Evolutionary conservation across 1,140 invertebrate genomes (phyloP), one percentile per base, ranked within the genome.

Genomic region (Teleopsis dalmanni): DNA sequence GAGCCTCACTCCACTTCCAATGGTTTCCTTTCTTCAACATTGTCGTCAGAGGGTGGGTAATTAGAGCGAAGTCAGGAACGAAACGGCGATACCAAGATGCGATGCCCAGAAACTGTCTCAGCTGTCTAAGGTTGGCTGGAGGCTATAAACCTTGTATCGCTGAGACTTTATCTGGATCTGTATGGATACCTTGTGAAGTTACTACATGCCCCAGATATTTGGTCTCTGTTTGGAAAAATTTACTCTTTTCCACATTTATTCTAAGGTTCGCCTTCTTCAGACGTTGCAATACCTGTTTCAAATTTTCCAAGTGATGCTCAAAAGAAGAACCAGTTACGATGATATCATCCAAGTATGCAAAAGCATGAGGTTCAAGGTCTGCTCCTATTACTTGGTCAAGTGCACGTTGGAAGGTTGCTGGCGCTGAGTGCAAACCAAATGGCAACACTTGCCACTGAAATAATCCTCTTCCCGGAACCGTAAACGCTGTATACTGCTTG

Each of bases 71-170:
- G n/a, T 67, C 52, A 2, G 44, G 34, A 3, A 70, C 53, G 34
- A 73, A 72, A 2, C 57, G 22, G 1, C 68, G 46, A 33, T 71
- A 72, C 67, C 64, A 72, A 0, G 57, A 57, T 1, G 64, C 56
- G 41, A 74, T 66, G 2, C 75, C 74, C 1, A 75, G 46, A 51
- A 77, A 76, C 3, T 59, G 44, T 23, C 68, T 46, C 0, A 76
- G 19, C 34, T 73, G 62, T 41, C 63, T 70, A 6, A 63, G 40
- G 31, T 36, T 33, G 38, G 18, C 38, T 1, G 50, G 50, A 4
- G n/a, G n/a, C n/a, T n/a, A n/a, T n/a, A n/a, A n/a, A n/a, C n/a
- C n/a, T n/a, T n/a, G n/a, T n/a, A n/a, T n/a, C n/a, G n/a, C n/a
- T n/a, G n/a, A n/a, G n/a, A 72, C 46, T 56, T 72, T 74, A 0